Percentiles rank a stretch among this genome's conserved stretches.
phyloP scores from a whole-genome alignment of 2,113 vertebrate species.

The Tachuris rubrigastra region DNA sequence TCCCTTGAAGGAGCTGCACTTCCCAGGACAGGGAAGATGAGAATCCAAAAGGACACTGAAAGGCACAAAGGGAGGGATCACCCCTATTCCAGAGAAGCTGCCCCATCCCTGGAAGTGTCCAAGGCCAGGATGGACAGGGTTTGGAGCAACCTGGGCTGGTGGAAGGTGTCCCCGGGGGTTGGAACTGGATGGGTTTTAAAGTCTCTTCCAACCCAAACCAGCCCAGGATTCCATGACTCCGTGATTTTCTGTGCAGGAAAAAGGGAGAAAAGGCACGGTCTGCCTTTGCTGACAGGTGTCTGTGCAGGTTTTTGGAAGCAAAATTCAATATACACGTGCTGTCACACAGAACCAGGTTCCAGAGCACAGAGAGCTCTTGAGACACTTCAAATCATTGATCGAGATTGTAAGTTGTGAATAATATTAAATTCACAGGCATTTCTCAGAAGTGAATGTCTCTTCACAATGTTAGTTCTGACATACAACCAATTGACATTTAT shows the following conservation, averaged over 20 bases:
- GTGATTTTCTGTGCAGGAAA: neutral
- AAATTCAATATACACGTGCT: neutral
- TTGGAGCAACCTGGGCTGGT: neutral
- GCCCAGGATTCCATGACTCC: neutral
- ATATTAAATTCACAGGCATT: neutral
- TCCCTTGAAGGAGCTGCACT: neutral
- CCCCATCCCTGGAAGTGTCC: neutral
- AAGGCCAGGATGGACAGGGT: neutral
- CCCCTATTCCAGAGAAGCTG: neutral
- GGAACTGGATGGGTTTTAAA: neutral
- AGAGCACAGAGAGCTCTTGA: neutral
- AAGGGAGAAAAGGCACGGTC: neutral
- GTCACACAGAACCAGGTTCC: neutral
- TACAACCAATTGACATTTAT: neutral
- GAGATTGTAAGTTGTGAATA: too few species aligned
- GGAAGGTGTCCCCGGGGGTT: neutral
- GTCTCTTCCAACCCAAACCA: neutral
- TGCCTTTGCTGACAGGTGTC: neutral
- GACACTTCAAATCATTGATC: neutral
- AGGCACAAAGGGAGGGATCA: neutral
- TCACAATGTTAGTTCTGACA: neutral
- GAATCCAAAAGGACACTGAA: neutral
- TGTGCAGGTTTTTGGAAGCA: neutral
- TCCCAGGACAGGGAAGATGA: fast-evolving
- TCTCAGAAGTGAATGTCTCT: neutral